Evolutionary conservation across 1,140 invertebrate species (phyloP).

Genomic region (Eriosoma lanigerum): DNA sequence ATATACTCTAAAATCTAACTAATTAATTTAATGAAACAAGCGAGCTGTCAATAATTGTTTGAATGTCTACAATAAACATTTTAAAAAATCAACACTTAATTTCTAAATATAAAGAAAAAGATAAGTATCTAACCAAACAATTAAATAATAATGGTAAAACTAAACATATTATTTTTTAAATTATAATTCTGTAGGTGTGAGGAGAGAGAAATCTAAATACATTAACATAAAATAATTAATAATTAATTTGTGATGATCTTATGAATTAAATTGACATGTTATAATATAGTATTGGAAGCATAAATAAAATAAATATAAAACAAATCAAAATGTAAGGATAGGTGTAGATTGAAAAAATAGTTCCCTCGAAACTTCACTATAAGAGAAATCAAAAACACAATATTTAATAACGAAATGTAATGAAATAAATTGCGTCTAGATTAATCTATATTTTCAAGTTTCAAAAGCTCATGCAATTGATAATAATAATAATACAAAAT

Average conservation of each 20-base stretch:
- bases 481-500: background rate
- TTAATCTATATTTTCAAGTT: background rate
- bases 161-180: too few species aligned
- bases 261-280: slow-evolving; percentile 36
- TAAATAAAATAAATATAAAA: slow-evolving; percentile 45
- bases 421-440: slow-evolving; percentile 10
- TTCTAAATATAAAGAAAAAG: slow-evolving; percentile 33
- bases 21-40: slow-evolving; percentile 33
- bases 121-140: slow-evolving; percentile 44
- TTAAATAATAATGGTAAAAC: slow-evolving; percentile 50
- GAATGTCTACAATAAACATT: slow-evolving; percentile 50
- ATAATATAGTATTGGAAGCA: slow-evolving; percentile 19
- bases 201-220: slow-evolving; percentile 8
- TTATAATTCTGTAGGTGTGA: too few species aligned
- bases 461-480: background rate
- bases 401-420: background rate
- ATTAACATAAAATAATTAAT: slow-evolving; percentile 27
- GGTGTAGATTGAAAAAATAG: slow-evolving; percentile 8
- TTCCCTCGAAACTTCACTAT: slow-evolving; percentile 22
- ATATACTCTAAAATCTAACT: slow-evolving; percentile 23
- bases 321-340: background rate
- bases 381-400: background rate
- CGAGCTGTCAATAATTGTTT: slow-evolving; percentile 39
- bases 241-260: slow-evolving; percentile 45
- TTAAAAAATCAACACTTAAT: slow-evolving; percentile 50